Percentiles rank a stretch among this genome's conserved stretches.
Conservation (phyloP, 2,113 vertebrate species). For the Dicaeum eximium region DNA sequence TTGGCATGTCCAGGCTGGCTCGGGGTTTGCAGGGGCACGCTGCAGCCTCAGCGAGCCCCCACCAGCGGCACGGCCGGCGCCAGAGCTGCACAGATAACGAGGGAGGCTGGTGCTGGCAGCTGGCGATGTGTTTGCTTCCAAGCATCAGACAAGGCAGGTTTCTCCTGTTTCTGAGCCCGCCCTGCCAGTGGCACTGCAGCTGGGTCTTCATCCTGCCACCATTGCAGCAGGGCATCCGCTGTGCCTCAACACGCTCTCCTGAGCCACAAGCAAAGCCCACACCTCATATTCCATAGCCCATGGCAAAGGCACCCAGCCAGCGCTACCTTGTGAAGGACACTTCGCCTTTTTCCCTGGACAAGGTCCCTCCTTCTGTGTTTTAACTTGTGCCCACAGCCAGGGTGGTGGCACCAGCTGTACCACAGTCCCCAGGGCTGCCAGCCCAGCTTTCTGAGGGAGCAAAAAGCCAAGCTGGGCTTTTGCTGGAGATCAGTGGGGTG, state of each 20-base stretch:
- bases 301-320: background rate
- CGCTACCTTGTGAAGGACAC: background rate
- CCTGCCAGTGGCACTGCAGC: background rate
- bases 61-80: fast-evolving
- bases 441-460: background rate
- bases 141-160: background rate
- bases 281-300: fast-evolving
- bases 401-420: background rate
- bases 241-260: fast-evolving
- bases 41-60: background rate
- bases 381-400: background rate
- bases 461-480: background rate
- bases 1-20: background rate
- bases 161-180: background rate
- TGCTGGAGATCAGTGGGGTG: background rate
- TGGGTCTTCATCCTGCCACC: background rate
- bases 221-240: fast-evolving
- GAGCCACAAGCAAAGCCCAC: background rate
- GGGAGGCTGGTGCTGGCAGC: background rate
- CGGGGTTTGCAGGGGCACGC: background rate
- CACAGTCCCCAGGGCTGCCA: background rate
- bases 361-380: background rate
- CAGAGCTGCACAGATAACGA: background rate
- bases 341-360: background rate
- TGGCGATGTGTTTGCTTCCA: fast-evolving